A percentile compares a stretch with the other conserved stretches of the same genome.
phyloP scores from a whole-genome alignment of 2,888 invertebrate genomes.

The Formica aserva region DNA sequence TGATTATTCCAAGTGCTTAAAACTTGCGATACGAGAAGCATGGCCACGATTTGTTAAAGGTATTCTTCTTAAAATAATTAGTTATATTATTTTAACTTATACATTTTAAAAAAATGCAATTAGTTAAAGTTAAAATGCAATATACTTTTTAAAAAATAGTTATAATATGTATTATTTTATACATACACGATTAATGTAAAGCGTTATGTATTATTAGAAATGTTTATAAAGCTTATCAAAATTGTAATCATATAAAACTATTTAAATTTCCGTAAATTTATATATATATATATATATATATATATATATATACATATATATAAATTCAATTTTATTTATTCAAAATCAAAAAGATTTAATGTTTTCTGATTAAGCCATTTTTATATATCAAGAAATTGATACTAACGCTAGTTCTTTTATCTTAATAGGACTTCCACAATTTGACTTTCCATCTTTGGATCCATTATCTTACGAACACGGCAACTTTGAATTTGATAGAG shows the following conservation, averaged over 20 bases:
- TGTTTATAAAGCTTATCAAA: not conserved
- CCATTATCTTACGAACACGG: slow-evolving; percentile 3
- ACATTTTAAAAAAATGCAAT: not conserved
- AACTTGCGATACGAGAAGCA: not conserved
- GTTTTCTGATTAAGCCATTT: not conserved
- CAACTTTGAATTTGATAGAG: not conserved
- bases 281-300: no score
- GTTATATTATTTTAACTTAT: not conserved
- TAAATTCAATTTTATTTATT: not conserved
- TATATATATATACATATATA: not conserved
- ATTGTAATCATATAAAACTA: not conserved
- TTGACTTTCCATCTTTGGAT: slow-evolving; percentile 15
- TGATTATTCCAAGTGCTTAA: not conserved
- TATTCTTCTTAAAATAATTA: slow-evolving; percentile 3
- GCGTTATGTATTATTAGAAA: not conserved
- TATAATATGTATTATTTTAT: not conserved
- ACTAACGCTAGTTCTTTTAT: not conserved
- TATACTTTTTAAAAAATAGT: not conserved
- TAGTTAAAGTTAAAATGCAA: not conserved
- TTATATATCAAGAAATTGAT: not conserved
- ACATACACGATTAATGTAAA: not conserved
- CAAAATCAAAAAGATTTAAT: not conserved
- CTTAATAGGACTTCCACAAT: slow-evolving; percentile 22
- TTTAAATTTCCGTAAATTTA: not conserved
- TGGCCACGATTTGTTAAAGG: slow-evolving; percentile 14